Conservation (phyloP, 2,888 invertebrate species). For the Drosophila paramelanica region DNA sequence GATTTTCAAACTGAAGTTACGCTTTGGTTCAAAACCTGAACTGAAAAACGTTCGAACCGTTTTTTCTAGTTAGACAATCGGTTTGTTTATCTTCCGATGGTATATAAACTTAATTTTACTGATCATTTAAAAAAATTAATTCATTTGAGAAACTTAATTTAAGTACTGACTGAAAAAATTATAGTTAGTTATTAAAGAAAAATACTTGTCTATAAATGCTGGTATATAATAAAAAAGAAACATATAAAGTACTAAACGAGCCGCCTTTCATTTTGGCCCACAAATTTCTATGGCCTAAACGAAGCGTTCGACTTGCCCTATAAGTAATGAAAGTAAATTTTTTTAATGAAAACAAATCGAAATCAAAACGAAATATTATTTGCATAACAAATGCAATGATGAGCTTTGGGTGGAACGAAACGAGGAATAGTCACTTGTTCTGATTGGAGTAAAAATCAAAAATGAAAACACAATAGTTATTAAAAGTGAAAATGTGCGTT, state of each 20-base stretch:
- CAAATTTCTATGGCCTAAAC: constrained; percentile 54
- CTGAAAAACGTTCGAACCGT: too few relatives aligned
- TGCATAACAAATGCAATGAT: constrained; percentile 66
- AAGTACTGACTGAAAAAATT: background rate
- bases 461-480: constrained; percentile 22
- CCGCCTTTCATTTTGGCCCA: constrained; percentile 36
- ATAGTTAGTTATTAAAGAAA: background rate
- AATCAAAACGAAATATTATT: constrained; percentile 38
- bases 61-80: too few relatives aligned
- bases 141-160: too few relatives aligned
- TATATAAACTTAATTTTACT: too few relatives aligned
- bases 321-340: constrained; percentile 77
- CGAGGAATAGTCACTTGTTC: constrained; percentile 40
- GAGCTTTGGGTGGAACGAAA: constrained; percentile 3
- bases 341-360: constrained; percentile 68
- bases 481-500: constrained; percentile 67
- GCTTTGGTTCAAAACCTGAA: too few relatives aligned
- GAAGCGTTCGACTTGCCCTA: constrained; percentile 41
- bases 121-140: too few relatives aligned
- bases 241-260: background rate
- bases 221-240: background rate
- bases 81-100: too few relatives aligned
- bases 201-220: background rate
- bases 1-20: too few relatives aligned
- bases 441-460: constrained; percentile 30